Percentiles rank a stretch among this genome's conserved stretches.
These are phyloP conservation scores for Lipophrys pholis DNA, from an alignment of 2,113 vertebrate species.

Conservation along the genomic window DNA sequence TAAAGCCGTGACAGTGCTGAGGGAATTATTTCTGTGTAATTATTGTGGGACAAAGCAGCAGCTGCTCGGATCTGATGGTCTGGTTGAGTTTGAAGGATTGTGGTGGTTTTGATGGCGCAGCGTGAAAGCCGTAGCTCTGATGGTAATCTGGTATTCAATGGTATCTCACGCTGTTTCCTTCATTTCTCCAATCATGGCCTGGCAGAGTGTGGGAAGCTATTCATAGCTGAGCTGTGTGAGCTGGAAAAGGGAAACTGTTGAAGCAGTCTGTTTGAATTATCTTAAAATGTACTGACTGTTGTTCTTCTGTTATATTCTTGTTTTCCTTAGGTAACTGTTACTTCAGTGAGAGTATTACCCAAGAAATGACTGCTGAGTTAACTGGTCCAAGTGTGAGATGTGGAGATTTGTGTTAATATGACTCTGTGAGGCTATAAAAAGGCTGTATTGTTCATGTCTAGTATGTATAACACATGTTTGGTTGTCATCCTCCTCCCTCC, in stretches of 20 bases:
- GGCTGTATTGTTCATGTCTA: no score
- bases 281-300: background rate
- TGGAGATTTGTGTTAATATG: no score
- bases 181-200: conserved; percentile 27
- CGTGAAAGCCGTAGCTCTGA: background rate
- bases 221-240: conserved; percentile 59
- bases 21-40: conserved; percentile 3
- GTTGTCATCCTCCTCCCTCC: conserved; percentile 39
- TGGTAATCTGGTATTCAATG: conserved; percentile 2
- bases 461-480: conserved; percentile 46
- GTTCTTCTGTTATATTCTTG: background rate
- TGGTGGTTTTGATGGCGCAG: conserved; percentile 4
- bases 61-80: background rate
- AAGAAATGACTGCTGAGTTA: no score
- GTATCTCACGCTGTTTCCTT: conserved; percentile 7
- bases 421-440: no score
- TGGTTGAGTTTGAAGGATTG: background rate
- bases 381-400: no score
- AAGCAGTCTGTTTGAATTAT: conserved; percentile 14
- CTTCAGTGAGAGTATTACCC: background rate
- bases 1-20: conserved; percentile 8
- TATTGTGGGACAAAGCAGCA: no score
- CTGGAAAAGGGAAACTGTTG: conserved; percentile 62
- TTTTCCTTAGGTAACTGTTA: background rate
- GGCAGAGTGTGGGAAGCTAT: conserved; percentile 49